phyloP scores from a whole-genome alignment of 2,797 vertebrate species.

The Onychomys torridus region DNA sequence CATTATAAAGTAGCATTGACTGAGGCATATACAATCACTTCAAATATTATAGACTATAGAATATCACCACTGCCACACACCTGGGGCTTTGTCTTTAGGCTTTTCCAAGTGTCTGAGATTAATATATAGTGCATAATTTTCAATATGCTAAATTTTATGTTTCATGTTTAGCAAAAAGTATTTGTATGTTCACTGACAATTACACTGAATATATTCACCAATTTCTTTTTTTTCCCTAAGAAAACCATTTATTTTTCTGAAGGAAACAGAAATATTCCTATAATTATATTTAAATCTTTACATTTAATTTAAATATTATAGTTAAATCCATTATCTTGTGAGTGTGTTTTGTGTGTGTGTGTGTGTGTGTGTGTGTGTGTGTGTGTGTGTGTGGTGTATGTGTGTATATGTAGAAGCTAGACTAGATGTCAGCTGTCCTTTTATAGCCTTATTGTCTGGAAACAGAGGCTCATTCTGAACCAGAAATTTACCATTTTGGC shows the following conservation, averaged over 20 bases:
- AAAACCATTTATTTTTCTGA: background rate
- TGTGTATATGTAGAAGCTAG: background rate
- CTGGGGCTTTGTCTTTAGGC: background rate
- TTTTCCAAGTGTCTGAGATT: constrained; percentile 51
- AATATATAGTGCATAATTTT: background rate
- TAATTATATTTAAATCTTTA: too few relatives aligned
- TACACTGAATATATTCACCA: background rate
- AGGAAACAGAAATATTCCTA: background rate
- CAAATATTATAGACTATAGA: background rate
- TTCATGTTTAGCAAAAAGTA: background rate
- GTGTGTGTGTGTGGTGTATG: background rate
- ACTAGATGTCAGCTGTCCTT: background rate
- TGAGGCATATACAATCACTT: constrained; percentile 36
- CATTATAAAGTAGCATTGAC: constrained; percentile 37
- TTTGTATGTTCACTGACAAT: background rate
- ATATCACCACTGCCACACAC: background rate
- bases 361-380: background rate
- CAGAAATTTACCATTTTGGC: background rate
- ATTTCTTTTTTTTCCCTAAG: background rate
- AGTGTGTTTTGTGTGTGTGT: too few relatives aligned
- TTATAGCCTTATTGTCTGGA: background rate
- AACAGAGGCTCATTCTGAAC: background rate
- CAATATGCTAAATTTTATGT: background rate
- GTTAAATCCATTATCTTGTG: too few relatives aligned
- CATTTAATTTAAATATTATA: too few relatives aligned